Percentiles rank a stretch among this genome's conserved stretches.
These are phyloP conservation scores for Bufo bufo DNA, from an alignment of 2,113 vertebrate genomes.

Conservation along the genomic window DNA sequence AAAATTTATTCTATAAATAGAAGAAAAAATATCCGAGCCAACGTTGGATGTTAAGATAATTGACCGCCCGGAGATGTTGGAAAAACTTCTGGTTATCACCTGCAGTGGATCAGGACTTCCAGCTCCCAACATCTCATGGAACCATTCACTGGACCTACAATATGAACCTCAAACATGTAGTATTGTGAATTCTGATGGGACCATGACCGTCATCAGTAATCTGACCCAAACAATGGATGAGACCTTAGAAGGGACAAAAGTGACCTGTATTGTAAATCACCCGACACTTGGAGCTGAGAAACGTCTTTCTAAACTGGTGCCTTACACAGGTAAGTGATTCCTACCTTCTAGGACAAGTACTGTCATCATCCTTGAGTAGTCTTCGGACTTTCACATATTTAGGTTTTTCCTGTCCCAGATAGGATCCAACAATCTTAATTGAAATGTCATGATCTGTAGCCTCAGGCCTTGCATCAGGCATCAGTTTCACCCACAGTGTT, in stretches of 20 bases:
- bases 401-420: no score
- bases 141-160: constrained; percentile 49
- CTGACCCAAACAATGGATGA: constrained; percentile 57
- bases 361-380: no score
- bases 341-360: no score
- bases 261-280: constrained; percentile 63
- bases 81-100: constrained; percentile 59
- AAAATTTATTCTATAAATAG: not conserved
- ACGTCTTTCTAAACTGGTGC: no score
- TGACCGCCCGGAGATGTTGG: not conserved
- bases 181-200: constrained; percentile 59
- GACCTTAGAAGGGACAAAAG: constrained; percentile 46
- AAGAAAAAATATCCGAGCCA: constrained; percentile 14
- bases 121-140: constrained; percentile 68
- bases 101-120: constrained; percentile 70
- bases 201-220: constrained; percentile 63
- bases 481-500: no score
- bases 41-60: not conserved
- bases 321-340: no score
- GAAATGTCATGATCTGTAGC: no score
- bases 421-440: no score
- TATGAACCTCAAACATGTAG: constrained; percentile 60
- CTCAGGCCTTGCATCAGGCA: no score
- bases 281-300: constrained; percentile 60
- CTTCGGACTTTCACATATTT: no score